Percentiles rank a stretch among this genome's conserved stretches.
These are phyloP conservation scores for Crotophaga sulcirostris DNA, from an alignment of 2,113 vertebrate species.

Conservation along the genomic window DNA sequence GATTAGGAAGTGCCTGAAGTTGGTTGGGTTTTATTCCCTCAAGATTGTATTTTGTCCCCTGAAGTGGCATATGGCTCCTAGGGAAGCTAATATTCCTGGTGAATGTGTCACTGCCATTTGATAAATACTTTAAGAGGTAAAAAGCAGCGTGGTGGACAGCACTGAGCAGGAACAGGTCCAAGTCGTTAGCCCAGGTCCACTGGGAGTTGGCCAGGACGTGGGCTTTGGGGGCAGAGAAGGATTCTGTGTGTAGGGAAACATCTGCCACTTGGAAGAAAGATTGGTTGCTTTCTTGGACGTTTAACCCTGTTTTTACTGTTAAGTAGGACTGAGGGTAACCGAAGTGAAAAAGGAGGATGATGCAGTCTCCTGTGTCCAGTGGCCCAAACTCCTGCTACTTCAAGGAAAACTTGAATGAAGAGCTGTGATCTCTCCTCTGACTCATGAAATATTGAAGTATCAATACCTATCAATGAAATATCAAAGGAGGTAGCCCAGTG, in stretches of 20 bases:
- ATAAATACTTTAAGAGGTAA: background rate
- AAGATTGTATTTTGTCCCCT: slow-evolving; percentile 7
- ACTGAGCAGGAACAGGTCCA: background rate
- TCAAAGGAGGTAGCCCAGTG: background rate
- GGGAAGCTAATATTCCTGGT: background rate
- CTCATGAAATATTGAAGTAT: background rate
- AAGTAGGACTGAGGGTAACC: background rate
- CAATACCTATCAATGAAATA: background rate
- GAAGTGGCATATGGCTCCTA: background rate
- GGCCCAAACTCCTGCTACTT: background rate
- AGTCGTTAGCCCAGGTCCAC: background rate
- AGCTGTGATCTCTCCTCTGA: background rate
- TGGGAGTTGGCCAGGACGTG: background rate
- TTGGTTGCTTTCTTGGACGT: background rate
- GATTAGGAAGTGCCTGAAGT: background rate
- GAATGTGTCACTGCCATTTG: background rate
- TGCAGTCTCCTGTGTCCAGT: background rate
- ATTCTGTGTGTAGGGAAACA: background rate
- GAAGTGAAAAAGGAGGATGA: background rate
- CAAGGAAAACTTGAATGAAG: background rate
- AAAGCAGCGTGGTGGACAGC: background rate
- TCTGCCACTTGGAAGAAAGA: background rate
- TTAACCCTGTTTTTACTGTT: background rate
- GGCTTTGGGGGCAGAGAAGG: background rate
- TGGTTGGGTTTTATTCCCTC: background rate